These are phyloP conservation scores for Mormyrus hasselquistii DNA, from an alignment of 2,797 vertebrate species.

Conservation along the genomic window DNA sequence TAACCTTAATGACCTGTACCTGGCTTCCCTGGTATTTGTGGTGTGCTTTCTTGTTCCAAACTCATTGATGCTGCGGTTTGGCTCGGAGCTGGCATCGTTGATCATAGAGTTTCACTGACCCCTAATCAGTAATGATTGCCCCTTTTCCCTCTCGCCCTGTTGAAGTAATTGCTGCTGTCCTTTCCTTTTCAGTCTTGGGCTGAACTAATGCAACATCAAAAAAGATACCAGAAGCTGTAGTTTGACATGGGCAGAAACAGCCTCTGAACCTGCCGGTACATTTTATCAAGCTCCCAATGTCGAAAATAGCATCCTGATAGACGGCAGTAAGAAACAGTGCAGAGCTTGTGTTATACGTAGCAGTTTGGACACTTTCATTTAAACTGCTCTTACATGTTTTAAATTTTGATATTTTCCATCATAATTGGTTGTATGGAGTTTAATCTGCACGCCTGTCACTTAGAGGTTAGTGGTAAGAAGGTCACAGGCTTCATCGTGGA, in stretches of 20 bases:
- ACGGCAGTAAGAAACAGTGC: not conserved
- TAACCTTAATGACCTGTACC: not conserved
- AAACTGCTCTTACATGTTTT: not conserved
- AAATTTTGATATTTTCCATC: not conserved
- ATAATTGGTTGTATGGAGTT: not conserved
- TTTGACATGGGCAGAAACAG: not conserved
- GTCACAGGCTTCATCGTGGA: not conserved
- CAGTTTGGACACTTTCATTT: not conserved
- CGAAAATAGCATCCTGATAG: not conserved
- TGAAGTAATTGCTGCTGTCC: slow-evolving; percentile 18
- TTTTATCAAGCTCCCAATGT: not conserved
- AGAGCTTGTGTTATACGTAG: not conserved
- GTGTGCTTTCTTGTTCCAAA: not conserved
- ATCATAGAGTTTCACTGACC: slow-evolving; percentile 20
- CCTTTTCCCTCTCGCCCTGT: not conserved
- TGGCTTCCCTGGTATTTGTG: not conserved
- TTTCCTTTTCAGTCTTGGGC: not conserved
- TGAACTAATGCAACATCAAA: not conserved
- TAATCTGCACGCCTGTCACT: not conserved
- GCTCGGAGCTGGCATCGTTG: not conserved
- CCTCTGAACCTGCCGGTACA: not conserved
- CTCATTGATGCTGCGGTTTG: not conserved
- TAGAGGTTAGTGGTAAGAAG: not conserved
- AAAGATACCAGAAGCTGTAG: not conserved
- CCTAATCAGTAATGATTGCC: slow-evolving; percentile 30